Conservation (phyloP, 1,140 invertebrate genomes). For the Drosophila littoralis region DNA sequence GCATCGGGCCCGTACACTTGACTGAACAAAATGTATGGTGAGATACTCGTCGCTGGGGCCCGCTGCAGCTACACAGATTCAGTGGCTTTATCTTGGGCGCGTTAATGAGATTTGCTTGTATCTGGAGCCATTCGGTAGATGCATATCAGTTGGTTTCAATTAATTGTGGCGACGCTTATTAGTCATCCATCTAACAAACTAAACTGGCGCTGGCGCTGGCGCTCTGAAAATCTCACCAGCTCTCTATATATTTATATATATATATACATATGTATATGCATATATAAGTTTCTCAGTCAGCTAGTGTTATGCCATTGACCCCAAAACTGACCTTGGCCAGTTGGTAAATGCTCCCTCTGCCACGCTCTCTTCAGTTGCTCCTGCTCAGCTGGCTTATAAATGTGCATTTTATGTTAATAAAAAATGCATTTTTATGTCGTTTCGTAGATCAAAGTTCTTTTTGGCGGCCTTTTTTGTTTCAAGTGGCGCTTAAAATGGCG, state of each 20-base stretch:
- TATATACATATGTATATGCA: background rate
- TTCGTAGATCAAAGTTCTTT: slow-evolving; percentile 31
- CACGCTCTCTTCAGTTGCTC: slow-evolving; percentile 9
- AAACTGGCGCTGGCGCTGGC: slow-evolving; percentile 53
- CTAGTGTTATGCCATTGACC: slow-evolving; percentile 47
- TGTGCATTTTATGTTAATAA: slow-evolving; percentile 58
- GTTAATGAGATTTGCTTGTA: slow-evolving; percentile 83
- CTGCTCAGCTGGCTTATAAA: slow-evolving; percentile 35
- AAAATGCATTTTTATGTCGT: slow-evolving; percentile 44
- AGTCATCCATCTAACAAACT: slow-evolving; percentile 82
- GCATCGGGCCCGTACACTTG: slow-evolving; percentile 64
- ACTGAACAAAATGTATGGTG: slow-evolving; percentile 80
- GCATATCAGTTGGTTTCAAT: slow-evolving; percentile 81
- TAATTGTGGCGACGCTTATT: slow-evolving; percentile 83
- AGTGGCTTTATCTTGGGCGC: slow-evolving; percentile 81
- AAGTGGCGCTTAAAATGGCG: slow-evolving; percentile 73
- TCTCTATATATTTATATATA: background rate
- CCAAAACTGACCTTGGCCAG: slow-evolving; percentile 49
- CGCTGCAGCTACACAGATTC: slow-evolving; percentile 54
- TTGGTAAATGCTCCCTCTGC: slow-evolving; percentile 6
- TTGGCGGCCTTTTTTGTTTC: slow-evolving; percentile 54
- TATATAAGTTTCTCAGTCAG: slow-evolving; percentile 7
- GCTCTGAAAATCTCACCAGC: slow-evolving; percentile 39
- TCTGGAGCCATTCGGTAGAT: slow-evolving; percentile 81
- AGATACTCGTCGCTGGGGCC: slow-evolving; percentile 43